Base-by-base conservation (phyloP, 2,797 vertebrate genomes). In the Spheniscus humboldti region DNA sequence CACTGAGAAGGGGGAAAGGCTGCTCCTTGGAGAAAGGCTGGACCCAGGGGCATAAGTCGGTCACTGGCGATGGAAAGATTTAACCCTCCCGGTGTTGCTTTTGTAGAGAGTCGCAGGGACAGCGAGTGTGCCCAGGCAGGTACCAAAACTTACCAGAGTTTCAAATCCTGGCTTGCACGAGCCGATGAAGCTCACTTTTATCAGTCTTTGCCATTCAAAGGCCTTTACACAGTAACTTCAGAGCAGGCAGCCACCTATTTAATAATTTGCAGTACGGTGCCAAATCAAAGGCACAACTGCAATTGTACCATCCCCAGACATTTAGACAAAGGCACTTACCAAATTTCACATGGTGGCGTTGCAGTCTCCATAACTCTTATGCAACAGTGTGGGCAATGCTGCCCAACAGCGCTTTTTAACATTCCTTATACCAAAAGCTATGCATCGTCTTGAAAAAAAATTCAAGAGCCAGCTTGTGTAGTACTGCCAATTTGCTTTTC, bases 1-100 rank as follows among this genome's bases (percentile, higher is more conserved):
- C 52, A 47, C 52, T 50, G 64, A 90, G 17, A 48, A 77, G 72
- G 18, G 9, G 74, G 67, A 95, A 94, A 93, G 39, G 60, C 62
- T 95, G 63, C 45, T 96, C 35, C 80, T 87, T 5, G 3, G 83
- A 93, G 93, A 82, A 74, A 94, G 45, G 39, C 50, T 95, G 62
- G 81, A 57, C 47, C 14, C 50, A 62, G 52, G 59, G 50, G 6
- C 45, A 17, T 67, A 67, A 72, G 41, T 28, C 2, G 2, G 52
- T 60, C 35, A 13, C 37, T 33, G 69, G 28, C 1, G 1, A 39
- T 19, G 31, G 83, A 59, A 87, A 73, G 28, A 39, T 67, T 92
- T 95, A 96, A 94, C 87, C 18, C 63, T 82, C 67, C 59, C 71
- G 59, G n/a, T 39, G 24, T 1, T 53, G 59, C 7, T 66, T 22